A percentile compares a stretch with the other conserved stretches of the same genome.
phyloP scores from a whole-genome alignment of 2,888 invertebrate genomes.

The Helicoverpa assulta region DNA sequence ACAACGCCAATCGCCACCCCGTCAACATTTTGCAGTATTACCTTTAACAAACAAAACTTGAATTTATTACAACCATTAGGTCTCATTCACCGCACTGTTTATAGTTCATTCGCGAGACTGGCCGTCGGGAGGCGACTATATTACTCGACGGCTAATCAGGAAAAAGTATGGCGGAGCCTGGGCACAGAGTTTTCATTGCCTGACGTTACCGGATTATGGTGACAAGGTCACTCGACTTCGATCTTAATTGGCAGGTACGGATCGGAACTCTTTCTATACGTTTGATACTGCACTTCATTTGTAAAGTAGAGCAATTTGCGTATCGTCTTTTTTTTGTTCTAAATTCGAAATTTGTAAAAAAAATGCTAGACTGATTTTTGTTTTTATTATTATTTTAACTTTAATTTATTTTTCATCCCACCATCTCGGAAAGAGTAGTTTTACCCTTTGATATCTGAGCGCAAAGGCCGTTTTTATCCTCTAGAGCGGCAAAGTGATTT shows the following conservation, averaged over 20 bases:
- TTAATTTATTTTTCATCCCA: too few species aligned
- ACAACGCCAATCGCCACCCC: conserved; percentile 84
- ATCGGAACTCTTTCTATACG: conserved; percentile 3
- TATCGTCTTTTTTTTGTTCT: not conserved
- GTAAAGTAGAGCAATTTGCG: too few species aligned
- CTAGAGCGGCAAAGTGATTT: too few species aligned
- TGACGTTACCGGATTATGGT: conserved; percentile 67
- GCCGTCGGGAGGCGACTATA: conserved; percentile 69
- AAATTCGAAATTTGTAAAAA: not conserved
- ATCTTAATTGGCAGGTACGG: conserved; percentile 62
- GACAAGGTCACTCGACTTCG: conserved; percentile 61
- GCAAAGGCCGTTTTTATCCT: too few species aligned
- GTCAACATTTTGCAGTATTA: conserved; percentile 80
- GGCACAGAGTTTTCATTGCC: conserved; percentile 68
- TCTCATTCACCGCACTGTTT: conserved; percentile 40
- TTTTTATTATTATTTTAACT: too few species aligned
- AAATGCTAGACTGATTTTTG: too few species aligned
- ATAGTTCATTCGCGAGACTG: conserved; percentile 40
- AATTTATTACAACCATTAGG: conserved; percentile 39
- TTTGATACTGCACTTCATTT: conserved; percentile 1
- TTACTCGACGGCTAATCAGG: conserved; percentile 73
- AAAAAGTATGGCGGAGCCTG: conserved; percentile 68
- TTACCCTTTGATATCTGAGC: too few species aligned
- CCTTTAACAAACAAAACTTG: conserved; percentile 67
- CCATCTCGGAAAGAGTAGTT: too few species aligned